These are phyloP conservation scores for Stigmatopora argus DNA, from an alignment of 2,113 vertebrate genomes.

Conservation along the genomic window DNA sequence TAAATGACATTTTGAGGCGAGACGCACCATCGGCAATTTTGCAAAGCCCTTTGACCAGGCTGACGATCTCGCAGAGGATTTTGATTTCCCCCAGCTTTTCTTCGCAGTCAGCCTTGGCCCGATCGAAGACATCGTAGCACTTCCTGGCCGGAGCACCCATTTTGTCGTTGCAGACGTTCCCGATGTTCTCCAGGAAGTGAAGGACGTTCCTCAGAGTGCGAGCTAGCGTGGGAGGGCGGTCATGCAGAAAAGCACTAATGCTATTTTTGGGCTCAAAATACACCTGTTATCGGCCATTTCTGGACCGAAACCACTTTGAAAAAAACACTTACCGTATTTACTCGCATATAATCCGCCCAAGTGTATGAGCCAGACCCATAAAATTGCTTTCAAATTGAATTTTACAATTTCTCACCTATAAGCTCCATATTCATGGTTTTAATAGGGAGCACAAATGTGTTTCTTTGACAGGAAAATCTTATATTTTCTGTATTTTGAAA, in stretches of 20 bases:
- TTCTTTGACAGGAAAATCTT: too few species aligned
- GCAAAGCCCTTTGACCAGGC: constrained; percentile 53
- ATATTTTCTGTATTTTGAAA: too few species aligned
- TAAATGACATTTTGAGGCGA: too few species aligned
- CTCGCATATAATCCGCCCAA: too few species aligned
- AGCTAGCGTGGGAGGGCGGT: constrained; percentile 59
- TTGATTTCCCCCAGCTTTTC: constrained; percentile 54
- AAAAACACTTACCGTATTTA: constrained; percentile 52
- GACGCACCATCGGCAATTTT: too few species aligned
- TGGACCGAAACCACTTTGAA: neutral
- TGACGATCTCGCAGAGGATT: constrained; percentile 74
- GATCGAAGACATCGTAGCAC: constrained; percentile 67
- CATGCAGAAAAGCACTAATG: neutral
- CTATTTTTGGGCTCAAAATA: too few species aligned
- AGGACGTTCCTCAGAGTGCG: constrained; percentile 73
- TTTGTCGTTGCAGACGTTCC: constrained; percentile 73
- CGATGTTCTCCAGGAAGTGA: constrained; percentile 73
- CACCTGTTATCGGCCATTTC: too few species aligned
- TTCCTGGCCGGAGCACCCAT: constrained; percentile 73
- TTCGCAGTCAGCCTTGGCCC: constrained; percentile 67
- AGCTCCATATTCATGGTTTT: too few species aligned
- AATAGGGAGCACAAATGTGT: too few species aligned
- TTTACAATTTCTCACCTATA: too few species aligned
- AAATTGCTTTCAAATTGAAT: too few species aligned
- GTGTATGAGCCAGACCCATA: too few species aligned